Evolutionary conservation across 2,888 invertebrate genomes (phyloP).

Genomic region (Stenichneumon culpator): DNA sequence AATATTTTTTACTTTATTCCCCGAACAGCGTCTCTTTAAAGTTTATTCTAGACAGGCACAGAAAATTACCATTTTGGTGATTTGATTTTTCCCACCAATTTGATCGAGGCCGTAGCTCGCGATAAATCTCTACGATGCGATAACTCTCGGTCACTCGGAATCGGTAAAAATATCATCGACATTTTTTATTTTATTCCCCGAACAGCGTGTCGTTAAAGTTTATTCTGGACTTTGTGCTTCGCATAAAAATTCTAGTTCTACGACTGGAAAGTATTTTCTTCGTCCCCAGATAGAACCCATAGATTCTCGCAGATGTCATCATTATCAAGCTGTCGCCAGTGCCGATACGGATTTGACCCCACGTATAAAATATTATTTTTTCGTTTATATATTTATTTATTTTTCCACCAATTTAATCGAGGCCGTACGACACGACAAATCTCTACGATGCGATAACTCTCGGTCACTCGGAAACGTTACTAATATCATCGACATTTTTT

Average conservation of each 20-base stretch:
- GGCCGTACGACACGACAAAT: slow-evolving; percentile 31
- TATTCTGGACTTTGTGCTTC: slow-evolving; percentile 10
- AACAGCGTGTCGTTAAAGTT: slow-evolving; percentile 54
- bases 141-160: slow-evolving; percentile 15
- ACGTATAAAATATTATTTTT: too few species aligned
- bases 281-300: neutral
- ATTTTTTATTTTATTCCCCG: slow-evolving; percentile 22
- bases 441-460: slow-evolving; percentile 25
- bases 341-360: too few species aligned
- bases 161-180: neutral
- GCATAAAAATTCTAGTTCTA: neutral
- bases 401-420: slow-evolving; percentile 12
- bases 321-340: neutral
- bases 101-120: neutral
- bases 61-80: too few species aligned
- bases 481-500: slow-evolving; percentile 20
- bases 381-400: neutral
- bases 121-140: slow-evolving; percentile 33
- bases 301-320: too few species aligned
- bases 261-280: neutral
- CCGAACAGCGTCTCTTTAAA: slow-evolving; percentile 50
- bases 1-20: slow-evolving; percentile 18
- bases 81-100: neutral
- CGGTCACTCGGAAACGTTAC: neutral
- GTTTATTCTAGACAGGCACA: slow-evolving; percentile 22